Conservation (phyloP, 2,113 vertebrate species). For the Chaetodon auriga region DNA sequence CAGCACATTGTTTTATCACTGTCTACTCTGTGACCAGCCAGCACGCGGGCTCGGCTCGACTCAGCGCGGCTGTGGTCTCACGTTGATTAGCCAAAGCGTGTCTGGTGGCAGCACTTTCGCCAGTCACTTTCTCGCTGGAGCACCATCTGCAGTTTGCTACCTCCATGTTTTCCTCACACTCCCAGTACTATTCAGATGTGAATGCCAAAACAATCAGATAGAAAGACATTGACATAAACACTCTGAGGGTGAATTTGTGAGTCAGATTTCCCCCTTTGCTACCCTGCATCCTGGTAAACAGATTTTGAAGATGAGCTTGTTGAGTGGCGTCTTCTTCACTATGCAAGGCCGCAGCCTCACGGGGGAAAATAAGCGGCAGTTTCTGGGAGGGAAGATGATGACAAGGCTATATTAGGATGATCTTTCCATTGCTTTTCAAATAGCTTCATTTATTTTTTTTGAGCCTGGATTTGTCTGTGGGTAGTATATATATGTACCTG, state of each 20-base stretch:
- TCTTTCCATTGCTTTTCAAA: conserved; percentile 62
- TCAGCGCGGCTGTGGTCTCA: conserved; percentile 27
- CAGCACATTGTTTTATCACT: conserved; percentile 50
- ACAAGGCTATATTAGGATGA: conserved; percentile 56
- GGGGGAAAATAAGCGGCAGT: conserved; percentile 22
- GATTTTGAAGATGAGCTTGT: conserved; percentile 77
- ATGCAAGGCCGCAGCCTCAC: conserved; percentile 50
- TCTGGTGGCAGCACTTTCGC: conserved; percentile 53
- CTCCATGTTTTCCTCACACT: conserved; percentile 65
- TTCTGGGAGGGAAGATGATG: conserved; percentile 42
- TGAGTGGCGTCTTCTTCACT: conserved; percentile 63
- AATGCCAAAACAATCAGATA: conserved; percentile 78
- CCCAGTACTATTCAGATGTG: conserved; percentile 67
- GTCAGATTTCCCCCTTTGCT: conserved; percentile 70
- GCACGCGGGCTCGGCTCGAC: conserved; percentile 33
- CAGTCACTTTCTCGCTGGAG: conserved; percentile 47
- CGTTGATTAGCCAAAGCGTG: conserved; percentile 68
- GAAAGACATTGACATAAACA: conserved; percentile 68
- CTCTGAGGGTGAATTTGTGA: conserved; percentile 74
- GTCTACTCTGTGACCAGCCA: conserved; percentile 21
- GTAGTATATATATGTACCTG: conserved; percentile 14
- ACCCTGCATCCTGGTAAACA: conserved; percentile 69
- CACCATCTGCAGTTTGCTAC: conserved; percentile 73
- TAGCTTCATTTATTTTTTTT: conserved; percentile 63
- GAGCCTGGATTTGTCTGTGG: conserved; percentile 35